These are phyloP conservation scores for Bufo bufo DNA, from an alignment of 2,113 vertebrate species.

Conservation along the genomic window DNA sequence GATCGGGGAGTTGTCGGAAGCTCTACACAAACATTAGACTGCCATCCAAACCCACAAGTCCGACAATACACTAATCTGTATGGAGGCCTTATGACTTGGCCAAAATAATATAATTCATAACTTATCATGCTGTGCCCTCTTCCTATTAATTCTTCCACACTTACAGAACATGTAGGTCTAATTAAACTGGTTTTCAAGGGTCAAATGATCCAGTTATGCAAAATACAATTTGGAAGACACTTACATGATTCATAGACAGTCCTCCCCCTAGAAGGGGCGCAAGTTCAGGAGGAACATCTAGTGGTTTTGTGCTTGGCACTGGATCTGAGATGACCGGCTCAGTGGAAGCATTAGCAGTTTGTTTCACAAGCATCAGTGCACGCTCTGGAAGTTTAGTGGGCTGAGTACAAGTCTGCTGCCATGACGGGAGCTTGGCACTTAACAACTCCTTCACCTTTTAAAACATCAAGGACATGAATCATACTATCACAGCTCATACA, in stretches of 20 bases:
- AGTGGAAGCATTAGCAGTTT: constrained; percentile 72
- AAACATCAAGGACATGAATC: not conserved
- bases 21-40: too few relatives aligned
- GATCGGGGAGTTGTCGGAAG: too few relatives aligned
- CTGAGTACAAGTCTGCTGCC: constrained; percentile 81
- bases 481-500: not conserved
- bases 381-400: constrained; percentile 83
- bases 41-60: too few relatives aligned
- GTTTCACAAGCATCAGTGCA: constrained; percentile 80
- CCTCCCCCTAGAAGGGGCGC: constrained; percentile 51
- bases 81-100: too few relatives aligned
- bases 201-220: not conserved
- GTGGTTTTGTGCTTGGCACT: constrained; percentile 51
- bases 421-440: constrained; percentile 78
- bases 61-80: too few relatives aligned
- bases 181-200: not conserved
- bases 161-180: not conserved
- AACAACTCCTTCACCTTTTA: constrained; percentile 80
- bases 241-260: constrained; percentile 56
- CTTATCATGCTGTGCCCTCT: not conserved
- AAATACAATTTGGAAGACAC: constrained; percentile 19
- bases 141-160: not conserved
- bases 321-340: constrained; percentile 43
- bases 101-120: too few relatives aligned
- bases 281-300: constrained; percentile 58